These are phyloP conservation scores for Acromyrmex echinatior DNA, from an alignment of 1,140 invertebrate genomes.

Conservation along the genomic window DNA sequence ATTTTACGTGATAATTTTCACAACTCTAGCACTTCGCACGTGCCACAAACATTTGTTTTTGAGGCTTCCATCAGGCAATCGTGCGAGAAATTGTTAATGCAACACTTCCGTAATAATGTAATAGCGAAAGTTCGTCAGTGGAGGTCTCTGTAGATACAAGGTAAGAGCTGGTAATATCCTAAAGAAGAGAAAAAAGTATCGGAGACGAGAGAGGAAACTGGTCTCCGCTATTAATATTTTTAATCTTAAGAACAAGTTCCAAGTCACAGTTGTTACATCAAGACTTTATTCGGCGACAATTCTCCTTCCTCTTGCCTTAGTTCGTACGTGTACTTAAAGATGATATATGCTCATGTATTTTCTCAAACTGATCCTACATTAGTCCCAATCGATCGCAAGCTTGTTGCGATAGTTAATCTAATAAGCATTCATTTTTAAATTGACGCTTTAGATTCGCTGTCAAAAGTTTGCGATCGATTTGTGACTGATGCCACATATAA, in stretches of 20 bases:
- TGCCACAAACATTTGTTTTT: slow-evolving; percentile 9
- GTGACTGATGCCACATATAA: background rate
- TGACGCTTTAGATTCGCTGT: no score
- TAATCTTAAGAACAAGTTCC: slow-evolving; percentile 78
- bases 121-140: slow-evolving; percentile 68
- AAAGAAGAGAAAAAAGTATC: slow-evolving; percentile 54
- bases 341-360: slow-evolving; percentile 68
- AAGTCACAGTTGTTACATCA: slow-evolving; percentile 59
- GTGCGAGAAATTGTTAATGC: slow-evolving; percentile 45
- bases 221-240: slow-evolving; percentile 66
- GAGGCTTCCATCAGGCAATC: slow-evolving; percentile 19
- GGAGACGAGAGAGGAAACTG: slow-evolving; percentile 61
- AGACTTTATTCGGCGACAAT: slow-evolving; percentile 52
- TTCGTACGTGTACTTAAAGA: slow-evolving; percentile 76
- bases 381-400: no score
- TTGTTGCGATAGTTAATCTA: no score
- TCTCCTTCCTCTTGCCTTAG: slow-evolving; percentile 72
- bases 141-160: slow-evolving; percentile 67
- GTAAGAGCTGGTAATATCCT: slow-evolving; percentile 57
- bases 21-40: background rate
- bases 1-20: background rate
- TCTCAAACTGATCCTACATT: no score
- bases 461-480: no score
- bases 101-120: slow-evolving; percentile 63
- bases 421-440: no score